Conservation (phyloP, 1,140 invertebrate species). For the Ips typographus region DNA sequence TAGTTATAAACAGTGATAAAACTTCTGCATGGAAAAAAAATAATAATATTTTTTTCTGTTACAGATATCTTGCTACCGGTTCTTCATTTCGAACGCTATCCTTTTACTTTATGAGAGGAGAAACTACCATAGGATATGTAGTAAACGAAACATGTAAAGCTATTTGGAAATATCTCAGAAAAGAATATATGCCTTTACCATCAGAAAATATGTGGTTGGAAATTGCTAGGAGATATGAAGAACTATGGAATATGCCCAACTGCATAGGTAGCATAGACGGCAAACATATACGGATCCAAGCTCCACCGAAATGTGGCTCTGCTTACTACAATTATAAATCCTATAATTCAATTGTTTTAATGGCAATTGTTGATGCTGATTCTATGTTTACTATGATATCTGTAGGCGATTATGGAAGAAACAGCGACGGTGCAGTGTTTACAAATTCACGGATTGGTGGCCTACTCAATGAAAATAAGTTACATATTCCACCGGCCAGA, state of each 20-base stretch:
- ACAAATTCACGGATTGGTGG: constrained; percentile 8
- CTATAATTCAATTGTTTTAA: constrained; percentile 50
- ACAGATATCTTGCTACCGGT: too few relatives aligned
- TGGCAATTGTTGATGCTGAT: constrained; percentile 52
- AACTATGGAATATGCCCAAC: constrained; percentile 51
- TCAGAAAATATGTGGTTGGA: constrained; percentile 33
- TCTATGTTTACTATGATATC: constrained; percentile 50
- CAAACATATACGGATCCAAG: constrained; percentile 51
- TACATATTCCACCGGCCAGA: constrained; percentile 24
- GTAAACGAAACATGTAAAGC: too few relatives aligned
- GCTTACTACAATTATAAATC: constrained; percentile 54
- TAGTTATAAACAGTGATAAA: too few relatives aligned
- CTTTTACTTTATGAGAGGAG: too few relatives aligned
- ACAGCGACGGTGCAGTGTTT: constrained; percentile 45
- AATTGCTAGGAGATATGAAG: constrained; percentile 41
- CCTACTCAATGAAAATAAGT: constrained; percentile 20
- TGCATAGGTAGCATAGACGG: constrained; percentile 48
- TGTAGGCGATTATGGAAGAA: constrained; percentile 52
- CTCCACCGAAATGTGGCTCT: constrained; percentile 46
- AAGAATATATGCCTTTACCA: too few relatives aligned
- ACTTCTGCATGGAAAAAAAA: too few relatives aligned
- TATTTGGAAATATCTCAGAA: too few relatives aligned
- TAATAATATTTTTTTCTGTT: too few relatives aligned
- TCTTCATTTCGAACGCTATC: too few relatives aligned
- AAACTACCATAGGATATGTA: too few relatives aligned